Conservation (phyloP, 2,888 invertebrate genomes). For the Himalopsyche anomala region DNA sequence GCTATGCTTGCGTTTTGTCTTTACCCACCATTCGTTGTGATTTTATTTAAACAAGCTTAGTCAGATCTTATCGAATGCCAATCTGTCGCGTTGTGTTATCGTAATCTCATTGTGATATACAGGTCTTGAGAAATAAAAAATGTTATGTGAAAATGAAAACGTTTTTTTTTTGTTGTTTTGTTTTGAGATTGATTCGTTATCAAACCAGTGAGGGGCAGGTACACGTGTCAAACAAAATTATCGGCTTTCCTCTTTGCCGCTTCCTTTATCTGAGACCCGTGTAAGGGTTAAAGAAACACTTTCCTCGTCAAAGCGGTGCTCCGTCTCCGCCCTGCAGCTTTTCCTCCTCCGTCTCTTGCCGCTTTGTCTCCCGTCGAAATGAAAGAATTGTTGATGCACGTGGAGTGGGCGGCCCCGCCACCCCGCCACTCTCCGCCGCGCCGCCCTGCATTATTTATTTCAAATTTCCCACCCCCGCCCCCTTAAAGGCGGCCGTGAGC, state of each 20-base stretch:
- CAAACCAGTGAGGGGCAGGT: no score
- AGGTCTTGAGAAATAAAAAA: no score
- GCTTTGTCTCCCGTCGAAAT: conserved; percentile 4
- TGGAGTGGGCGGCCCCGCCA: neutral
- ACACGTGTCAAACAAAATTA: neutral
- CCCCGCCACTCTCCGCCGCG: no score
- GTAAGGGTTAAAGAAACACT: conserved; percentile 13
- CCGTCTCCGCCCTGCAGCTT: neutral
- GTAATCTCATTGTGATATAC: no score
- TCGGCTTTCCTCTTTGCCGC: neutral
- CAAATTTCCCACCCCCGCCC: conserved; percentile 8
- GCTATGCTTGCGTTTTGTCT: no score
- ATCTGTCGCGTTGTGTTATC: no score
- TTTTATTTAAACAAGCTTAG: no score
- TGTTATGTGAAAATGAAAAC: no score
- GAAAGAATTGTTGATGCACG: conserved; percentile 28
- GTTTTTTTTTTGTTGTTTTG: no score
- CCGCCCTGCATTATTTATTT: conserved; percentile 30
- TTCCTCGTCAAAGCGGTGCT: neutral
- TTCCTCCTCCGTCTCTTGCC: neutral
- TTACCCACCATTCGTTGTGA: no score
- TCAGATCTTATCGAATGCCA: no score
- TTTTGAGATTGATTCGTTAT: no score
- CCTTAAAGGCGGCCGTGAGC: neutral
- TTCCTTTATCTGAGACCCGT: conserved; percentile 15